Evolutionary conservation across 2,797 vertebrate species (phyloP).

Genomic region (Eurystomus glaucurus): DNA sequence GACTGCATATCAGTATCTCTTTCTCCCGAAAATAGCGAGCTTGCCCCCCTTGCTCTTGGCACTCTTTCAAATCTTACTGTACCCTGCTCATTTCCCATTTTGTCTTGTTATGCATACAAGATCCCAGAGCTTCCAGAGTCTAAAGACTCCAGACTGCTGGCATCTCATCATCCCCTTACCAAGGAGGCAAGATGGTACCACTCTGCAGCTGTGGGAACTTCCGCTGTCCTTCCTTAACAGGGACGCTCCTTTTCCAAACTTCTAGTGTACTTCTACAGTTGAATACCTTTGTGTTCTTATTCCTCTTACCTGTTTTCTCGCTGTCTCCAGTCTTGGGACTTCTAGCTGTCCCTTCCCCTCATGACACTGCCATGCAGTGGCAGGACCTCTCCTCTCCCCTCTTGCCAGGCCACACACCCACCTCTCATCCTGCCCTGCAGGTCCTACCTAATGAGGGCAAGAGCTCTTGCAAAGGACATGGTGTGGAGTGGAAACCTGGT

Average conservation of each 20-base stretch:
- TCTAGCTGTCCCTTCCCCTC: neutral
- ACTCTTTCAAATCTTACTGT: neutral
- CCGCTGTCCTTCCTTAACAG: neutral
- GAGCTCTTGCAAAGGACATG: neutral
- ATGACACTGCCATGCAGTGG: neutral
- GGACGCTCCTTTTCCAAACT: neutral
- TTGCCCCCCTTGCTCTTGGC: neutral
- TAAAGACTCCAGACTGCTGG: neutral
- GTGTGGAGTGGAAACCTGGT: neutral
- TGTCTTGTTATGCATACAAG: neutral
- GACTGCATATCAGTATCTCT: neutral
- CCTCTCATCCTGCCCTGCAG: neutral
- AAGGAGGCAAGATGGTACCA: neutral
- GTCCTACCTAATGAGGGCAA: rapidly evolving
- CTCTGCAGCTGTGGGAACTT: neutral
- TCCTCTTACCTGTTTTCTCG: neutral
- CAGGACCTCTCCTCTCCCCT: neutral
- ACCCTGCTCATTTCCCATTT: neutral
- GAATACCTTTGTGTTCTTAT: neutral
- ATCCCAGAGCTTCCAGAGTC: neutral
- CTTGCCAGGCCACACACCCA: neutral
- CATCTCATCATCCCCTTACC: neutral
- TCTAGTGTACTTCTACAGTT: neutral
- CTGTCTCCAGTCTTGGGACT: neutral
- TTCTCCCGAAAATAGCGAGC: neutral